These are phyloP conservation scores for Erythrocercus mccallii DNA, from an alignment of 2,113 vertebrate species.

Conservation along the genomic window DNA sequence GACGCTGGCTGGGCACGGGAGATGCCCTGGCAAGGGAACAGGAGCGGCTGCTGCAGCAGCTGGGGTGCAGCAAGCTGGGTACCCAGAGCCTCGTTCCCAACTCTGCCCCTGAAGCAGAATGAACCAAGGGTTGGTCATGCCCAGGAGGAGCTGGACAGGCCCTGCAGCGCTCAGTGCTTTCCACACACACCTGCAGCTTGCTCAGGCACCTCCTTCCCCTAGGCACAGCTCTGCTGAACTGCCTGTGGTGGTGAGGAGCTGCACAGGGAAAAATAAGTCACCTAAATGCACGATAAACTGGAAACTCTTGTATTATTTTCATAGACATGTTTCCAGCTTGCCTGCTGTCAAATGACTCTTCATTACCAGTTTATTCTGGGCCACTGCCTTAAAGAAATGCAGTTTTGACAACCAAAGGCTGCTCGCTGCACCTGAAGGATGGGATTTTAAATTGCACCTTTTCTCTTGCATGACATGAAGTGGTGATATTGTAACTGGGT, in stretches of 20 bases:
- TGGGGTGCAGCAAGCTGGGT: fast-evolving
- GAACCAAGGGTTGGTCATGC: not conserved
- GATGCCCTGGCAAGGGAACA: fast-evolving
- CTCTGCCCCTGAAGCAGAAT: fast-evolving
- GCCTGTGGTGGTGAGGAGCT: not conserved
- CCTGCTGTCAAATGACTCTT: conserved; percentile 67
- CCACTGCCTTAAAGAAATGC: conserved; percentile 69
- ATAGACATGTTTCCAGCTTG: conserved; percentile 40
- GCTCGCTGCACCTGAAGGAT: conserved; percentile 35
- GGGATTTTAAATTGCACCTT: conserved; percentile 67
- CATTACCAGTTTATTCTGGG: conserved; percentile 72
- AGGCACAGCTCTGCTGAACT: not conserved
- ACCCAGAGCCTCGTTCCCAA: fast-evolving
- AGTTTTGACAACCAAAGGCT: conserved; percentile 5
- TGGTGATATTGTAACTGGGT: conserved; percentile 39
- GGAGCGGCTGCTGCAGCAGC: fast-evolving
- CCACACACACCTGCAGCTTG: fast-evolving
- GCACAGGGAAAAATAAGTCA: not conserved
- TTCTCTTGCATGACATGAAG: conserved; percentile 66
- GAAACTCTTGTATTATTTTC: conserved; percentile 51
- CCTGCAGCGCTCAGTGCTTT: not conserved
- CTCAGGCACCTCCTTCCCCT: not conserved
- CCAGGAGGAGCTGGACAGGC: not conserved
- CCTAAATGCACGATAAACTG: conserved; percentile 22
- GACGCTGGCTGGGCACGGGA: fast-evolving